phyloP scores from a whole-genome alignment of 2,113 vertebrate genomes.

The Mungos mungo region DNA sequence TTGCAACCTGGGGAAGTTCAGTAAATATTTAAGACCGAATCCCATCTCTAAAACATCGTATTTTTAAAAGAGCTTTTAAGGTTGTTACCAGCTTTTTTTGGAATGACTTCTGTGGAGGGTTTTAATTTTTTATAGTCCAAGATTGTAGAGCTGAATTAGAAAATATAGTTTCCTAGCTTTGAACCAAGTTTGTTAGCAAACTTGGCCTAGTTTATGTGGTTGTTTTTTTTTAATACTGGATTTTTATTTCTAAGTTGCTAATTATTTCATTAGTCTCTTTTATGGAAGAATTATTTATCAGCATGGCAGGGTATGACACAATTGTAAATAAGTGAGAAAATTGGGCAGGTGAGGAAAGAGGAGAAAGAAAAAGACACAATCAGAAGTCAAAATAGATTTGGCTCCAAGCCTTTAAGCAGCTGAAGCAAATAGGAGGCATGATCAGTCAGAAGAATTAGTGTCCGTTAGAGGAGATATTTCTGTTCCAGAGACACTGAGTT shows the following conservation, averaged over 20 bases:
- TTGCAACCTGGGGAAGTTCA: background rate
- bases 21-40: background rate
- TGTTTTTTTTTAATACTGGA: too few relatives aligned
- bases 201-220: background rate
- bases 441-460: background rate
- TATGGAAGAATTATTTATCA: background rate
- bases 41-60: background rate
- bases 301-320: background rate
- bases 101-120: background rate
- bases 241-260: background rate
- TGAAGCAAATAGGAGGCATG: background rate
- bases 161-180: background rate
- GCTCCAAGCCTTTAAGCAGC: background rate
- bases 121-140: background rate
- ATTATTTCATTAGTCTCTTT: slow-evolving; percentile 1
- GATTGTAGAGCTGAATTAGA: background rate
- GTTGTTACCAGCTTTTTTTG: background rate
- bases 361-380: background rate
- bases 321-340: background rate
- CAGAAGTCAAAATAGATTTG: background rate
- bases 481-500: background rate
- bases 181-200: background rate
- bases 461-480: background rate
- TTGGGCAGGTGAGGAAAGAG: background rate
- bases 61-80: background rate